Evolutionary conservation across 2,888 invertebrate species (phyloP), one percentile per base, ranked within the genome.

Genomic region (Bellardia pandia): DNA sequence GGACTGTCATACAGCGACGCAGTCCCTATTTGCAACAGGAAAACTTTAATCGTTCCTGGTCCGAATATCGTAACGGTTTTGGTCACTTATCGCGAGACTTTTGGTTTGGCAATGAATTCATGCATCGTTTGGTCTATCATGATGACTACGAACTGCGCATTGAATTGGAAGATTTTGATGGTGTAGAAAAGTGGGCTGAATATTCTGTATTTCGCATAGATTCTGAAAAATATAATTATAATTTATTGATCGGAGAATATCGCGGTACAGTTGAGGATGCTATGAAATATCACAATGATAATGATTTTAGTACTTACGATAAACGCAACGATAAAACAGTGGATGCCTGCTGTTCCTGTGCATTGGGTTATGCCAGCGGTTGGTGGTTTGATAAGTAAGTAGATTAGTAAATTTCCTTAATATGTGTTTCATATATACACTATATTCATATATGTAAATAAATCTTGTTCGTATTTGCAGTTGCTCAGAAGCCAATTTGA

Each of bases 381-480:
- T 95, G 95, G 95, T 95, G 95, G 95, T 95, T 95, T 90, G 94
- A 95, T 90, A 94, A 94, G 94, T 95, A 90, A 89, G 91, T 80
- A 16, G 11, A 45, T 45, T 9, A 11, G 3, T 51, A 14, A 71
- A 37, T 69, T 69, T 66, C 68, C 78, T 6, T 4, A 51, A 11
- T 9, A 75, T 37, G 37, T 6, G 37, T 37, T 37, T 37, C 37
- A 5, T 58, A 7, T n/a, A 48, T 53, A 40, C 7, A 33, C 2
- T 45, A 11, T 30, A 11, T 16, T 8, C 23, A 48, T 23, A 76
- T 40, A n/a, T n/a, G n/a, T n/a, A 51, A n/a, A 53, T 13, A 16
- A 13, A 9, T 40, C 40, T 72, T 3, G 81, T 78, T 74, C 53
- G 53, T 23, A 40, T 78, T 85, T 80, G n/a, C 89, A 95, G 95